Percentiles rank a stretch among this genome's conserved stretches.
Conservation (phyloP, 1,140 invertebrate species). For the Drosophila sp. region DNA sequence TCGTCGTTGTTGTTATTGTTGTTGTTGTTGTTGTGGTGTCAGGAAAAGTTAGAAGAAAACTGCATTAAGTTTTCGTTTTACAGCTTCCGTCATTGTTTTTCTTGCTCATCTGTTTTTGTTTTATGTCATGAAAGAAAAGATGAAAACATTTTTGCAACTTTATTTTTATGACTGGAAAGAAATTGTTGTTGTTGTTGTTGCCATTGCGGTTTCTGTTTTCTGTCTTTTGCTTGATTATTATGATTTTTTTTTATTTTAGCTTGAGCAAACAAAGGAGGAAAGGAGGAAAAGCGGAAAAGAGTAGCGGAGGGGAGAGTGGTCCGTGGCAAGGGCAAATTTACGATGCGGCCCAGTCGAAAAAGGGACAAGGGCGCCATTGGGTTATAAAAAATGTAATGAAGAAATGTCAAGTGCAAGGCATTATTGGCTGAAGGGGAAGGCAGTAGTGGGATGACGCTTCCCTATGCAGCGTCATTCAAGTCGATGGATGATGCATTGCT, state of each 20-base stretch:
- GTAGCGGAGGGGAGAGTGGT: neutral
- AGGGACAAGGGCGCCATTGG: constrained; percentile 66
- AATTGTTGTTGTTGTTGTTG: constrained; percentile 28
- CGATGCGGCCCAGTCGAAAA: constrained; percentile 46
- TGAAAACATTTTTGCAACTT: constrained; percentile 65
- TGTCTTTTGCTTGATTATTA: constrained; percentile 51
- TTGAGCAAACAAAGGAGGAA: constrained; percentile 51
- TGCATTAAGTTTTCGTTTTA: constrained; percentile 45
- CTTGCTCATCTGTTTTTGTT: constrained; percentile 37
- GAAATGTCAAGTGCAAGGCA: constrained; percentile 72
- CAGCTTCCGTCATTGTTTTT: constrained; percentile 62
- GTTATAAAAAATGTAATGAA: constrained; percentile 70
- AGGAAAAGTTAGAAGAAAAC: constrained; percentile 43
- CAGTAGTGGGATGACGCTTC: constrained; percentile 7
- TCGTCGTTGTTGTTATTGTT: neutral
- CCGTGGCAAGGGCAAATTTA: constrained; percentile 25
- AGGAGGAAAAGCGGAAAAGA: neutral
- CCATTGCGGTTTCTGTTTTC: constrained; percentile 56
- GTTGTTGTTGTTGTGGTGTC: neutral
- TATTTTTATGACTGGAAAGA: constrained; percentile 68
- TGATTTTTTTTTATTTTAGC: constrained; percentile 24
- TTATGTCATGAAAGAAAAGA: constrained; percentile 27
- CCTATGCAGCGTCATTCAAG: constrained; percentile 62
- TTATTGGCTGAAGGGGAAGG: neutral
- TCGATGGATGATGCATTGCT: constrained; percentile 77